Conservation (phyloP, 2,113 vertebrate species). For the Athene noctua region DNA sequence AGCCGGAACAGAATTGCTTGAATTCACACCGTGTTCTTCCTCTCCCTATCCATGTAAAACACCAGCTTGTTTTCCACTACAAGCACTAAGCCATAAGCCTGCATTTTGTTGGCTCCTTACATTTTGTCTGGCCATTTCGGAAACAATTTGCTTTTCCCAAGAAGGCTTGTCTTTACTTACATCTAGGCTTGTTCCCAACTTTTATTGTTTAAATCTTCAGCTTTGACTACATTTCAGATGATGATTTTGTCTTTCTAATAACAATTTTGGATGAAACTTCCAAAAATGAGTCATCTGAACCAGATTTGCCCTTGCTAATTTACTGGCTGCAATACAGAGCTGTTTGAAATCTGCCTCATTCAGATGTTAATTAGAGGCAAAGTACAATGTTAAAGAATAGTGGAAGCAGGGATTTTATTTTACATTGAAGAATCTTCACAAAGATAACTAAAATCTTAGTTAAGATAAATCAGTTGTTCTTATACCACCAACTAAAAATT, state of each 20-base stretch:
- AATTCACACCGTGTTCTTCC: background rate
- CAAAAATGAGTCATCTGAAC: constrained; percentile 26
- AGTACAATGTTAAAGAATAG: background rate
- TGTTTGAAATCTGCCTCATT: background rate
- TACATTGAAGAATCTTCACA: background rate
- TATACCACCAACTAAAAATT: background rate
- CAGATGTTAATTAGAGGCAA: background rate
- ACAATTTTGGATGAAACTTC: background rate
- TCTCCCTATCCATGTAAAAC: background rate
- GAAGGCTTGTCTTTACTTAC: background rate
- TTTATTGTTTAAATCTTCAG: background rate
- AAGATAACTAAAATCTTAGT: background rate
- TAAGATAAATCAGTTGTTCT: background rate
- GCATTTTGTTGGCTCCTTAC: background rate
- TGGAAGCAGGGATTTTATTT: background rate
- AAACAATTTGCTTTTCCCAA: background rate
- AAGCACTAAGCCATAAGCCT: background rate
- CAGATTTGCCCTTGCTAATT: constrained; percentile 14
- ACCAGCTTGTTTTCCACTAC: background rate
- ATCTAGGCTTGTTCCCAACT: background rate
- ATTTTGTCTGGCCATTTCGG: background rate
- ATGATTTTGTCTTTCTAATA: background rate
- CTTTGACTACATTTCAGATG: background rate
- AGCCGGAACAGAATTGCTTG: background rate
- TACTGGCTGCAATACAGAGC: background rate